Evolutionary conservation across 2,888 invertebrate genomes (phyloP).

Genomic region (Rhodophaea formosa): DNA sequence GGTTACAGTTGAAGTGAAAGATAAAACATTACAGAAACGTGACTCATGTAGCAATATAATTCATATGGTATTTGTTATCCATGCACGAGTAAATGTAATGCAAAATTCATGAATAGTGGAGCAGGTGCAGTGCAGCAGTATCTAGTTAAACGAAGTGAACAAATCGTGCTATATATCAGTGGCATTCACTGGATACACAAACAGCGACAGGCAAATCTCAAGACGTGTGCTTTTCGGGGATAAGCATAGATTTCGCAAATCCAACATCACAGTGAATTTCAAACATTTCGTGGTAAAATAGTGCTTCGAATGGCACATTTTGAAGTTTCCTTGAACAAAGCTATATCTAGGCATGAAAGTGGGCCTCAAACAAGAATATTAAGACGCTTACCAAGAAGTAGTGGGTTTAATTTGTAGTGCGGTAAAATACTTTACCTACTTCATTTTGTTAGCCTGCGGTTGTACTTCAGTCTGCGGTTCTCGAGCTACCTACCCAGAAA

Average conservation of each 20-base stretch:
- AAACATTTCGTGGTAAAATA: conserved; percentile 7
- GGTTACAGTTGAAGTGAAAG: too few species aligned
- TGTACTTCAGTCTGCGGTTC: too few species aligned
- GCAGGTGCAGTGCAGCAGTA: neutral
- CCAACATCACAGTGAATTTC: neutral
- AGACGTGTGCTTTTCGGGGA: conserved; percentile 7
- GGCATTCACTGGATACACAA: neutral
- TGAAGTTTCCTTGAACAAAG: neutral
- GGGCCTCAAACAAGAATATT: too few species aligned
- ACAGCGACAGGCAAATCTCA: conserved; percentile 10
- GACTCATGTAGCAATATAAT: too few species aligned
- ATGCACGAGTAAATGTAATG: neutral
- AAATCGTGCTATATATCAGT: neutral
- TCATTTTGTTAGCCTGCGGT: too few species aligned
- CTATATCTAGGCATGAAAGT: too few species aligned
- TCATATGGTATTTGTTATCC: neutral
- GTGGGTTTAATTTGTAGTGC: too few species aligned
- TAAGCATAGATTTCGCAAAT: conserved; percentile 6
- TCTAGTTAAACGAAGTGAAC: neutral
- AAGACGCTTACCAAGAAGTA: too few species aligned
- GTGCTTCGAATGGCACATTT: neutral
- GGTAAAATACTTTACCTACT: too few species aligned
- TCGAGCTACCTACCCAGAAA: too few species aligned
- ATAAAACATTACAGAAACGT: too few species aligned
- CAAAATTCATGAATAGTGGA: neutral